A percentile compares a stretch with the other conserved stretches of the same genome.
These are phyloP conservation scores for Tetranychus piercei DNA, from an alignment of 2,888 invertebrate species.

Conservation along the genomic window DNA sequence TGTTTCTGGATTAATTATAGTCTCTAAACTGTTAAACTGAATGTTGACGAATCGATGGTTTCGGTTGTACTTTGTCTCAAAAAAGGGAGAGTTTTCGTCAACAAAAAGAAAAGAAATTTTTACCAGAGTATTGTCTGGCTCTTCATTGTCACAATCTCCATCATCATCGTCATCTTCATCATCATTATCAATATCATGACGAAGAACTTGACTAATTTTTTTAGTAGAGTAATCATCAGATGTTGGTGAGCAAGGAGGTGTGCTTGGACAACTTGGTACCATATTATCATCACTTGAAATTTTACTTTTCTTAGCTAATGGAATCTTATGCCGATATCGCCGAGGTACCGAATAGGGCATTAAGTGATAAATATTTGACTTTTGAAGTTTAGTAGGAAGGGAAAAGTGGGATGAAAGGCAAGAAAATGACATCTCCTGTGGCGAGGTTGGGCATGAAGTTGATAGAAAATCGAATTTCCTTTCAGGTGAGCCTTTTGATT, in stretches of 20 bases:
- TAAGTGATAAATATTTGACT: constrained; percentile 35
- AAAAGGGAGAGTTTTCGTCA: constrained; percentile 47
- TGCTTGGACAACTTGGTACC: constrained; percentile 33
- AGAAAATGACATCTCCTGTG: constrained; percentile 31
- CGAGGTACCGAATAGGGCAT: constrained; percentile 4
- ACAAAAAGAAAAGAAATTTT: constrained; percentile 48
- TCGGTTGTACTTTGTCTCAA: constrained; percentile 42
- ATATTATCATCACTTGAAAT: constrained; percentile 15
- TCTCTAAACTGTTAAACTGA: constrained; percentile 75
- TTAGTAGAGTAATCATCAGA: neutral
- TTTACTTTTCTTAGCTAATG: neutral
- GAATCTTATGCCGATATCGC: neutral
- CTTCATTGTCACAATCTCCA: neutral
- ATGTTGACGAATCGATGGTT: constrained; percentile 48
- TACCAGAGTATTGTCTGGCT: constrained; percentile 44
- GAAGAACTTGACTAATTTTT: neutral
- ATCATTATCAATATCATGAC: neutral
- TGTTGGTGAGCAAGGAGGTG: constrained; percentile 49
- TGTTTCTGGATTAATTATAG: constrained; percentile 74
- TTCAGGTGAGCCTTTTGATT: constrained; percentile 1
- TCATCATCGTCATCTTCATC: neutral
- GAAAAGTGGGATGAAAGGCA: constrained; percentile 33
- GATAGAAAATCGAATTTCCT: constrained; percentile 43
- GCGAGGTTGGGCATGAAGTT: constrained; percentile 59
- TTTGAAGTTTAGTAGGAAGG: constrained; percentile 44